A percentile compares a stretch with the other conserved stretches of the same genome.
Conservation (phyloP, 2,888 invertebrate genomes). For the Molanna angustata region DNA sequence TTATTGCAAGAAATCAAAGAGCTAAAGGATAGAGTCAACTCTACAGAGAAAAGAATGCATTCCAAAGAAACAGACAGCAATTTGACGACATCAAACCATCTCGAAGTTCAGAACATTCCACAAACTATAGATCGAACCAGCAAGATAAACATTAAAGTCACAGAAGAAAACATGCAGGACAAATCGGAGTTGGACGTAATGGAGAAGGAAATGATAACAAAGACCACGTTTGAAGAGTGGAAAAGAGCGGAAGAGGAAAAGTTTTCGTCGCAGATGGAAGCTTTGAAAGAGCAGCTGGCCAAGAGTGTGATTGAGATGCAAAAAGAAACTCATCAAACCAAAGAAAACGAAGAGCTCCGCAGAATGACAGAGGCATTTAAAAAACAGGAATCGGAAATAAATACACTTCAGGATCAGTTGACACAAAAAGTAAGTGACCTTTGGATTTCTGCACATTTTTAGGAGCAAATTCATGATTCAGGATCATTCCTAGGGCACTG, state of each 20-base stretch:
- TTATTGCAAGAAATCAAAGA: constrained; percentile 63
- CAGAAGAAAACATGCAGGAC: constrained; percentile 21
- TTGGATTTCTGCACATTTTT: background rate
- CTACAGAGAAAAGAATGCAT: constrained; percentile 55
- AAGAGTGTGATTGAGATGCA: constrained; percentile 38
- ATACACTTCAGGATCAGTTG: constrained; percentile 48
- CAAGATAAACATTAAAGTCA: constrained; percentile 24
- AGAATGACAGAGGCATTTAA: constrained; percentile 48
- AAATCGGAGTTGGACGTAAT: constrained; percentile 25
- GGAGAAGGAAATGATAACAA: constrained; percentile 39
- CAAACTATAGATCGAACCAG: too few relatives aligned
- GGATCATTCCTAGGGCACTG: background rate
- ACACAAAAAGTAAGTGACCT: constrained; percentile 42
- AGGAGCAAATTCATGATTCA: background rate
- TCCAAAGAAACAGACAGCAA: constrained; percentile 26
- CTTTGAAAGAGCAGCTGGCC: constrained; percentile 45
- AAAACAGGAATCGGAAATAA: constrained; percentile 55
- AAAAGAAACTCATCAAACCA: constrained; percentile 32
- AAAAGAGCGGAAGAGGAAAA: constrained; percentile 55
- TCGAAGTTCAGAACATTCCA: constrained; percentile 17
- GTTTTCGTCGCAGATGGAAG: constrained; percentile 53
- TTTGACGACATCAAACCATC: background rate
- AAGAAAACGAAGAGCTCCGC: constrained; percentile 41
- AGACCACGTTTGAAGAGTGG: constrained; percentile 51
- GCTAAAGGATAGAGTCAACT: constrained; percentile 60